Percentiles rank a stretch among this genome's conserved stretches.
Conservation (phyloP, 2,113 vertebrate genomes). For the Heterotilapia buettikoferi region DNA sequence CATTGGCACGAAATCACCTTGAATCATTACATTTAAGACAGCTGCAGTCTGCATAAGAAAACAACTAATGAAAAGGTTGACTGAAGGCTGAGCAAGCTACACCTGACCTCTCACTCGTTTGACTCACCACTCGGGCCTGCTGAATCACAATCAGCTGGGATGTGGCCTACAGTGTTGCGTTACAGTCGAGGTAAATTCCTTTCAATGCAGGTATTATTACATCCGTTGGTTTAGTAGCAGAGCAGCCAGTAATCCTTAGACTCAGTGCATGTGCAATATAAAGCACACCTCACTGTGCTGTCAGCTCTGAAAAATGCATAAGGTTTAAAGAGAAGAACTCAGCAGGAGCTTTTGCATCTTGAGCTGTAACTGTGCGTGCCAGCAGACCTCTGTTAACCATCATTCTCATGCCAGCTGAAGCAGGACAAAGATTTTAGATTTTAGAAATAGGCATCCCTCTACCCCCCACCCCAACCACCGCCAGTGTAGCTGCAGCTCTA, state of each 20-base stretch:
- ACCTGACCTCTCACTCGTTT: not conserved
- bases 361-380: not conserved
- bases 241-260: not conserved
- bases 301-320: not conserved
- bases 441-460: not conserved
- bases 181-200: not conserved
- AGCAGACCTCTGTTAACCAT: not conserved
- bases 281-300: not conserved
- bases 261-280: not conserved
- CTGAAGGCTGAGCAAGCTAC: not conserved
- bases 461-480: not conserved
- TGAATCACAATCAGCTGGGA: not conserved
- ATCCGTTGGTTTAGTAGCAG: not conserved
- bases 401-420: not conserved
- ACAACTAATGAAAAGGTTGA: not conserved
- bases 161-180: not conserved
- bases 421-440: constrained; percentile 16
- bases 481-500: not conserved
- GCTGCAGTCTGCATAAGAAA: not conserved
- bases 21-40: not conserved
- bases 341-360: not conserved
- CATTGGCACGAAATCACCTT: constrained; percentile 18
- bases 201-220: not conserved
- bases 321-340: not conserved
- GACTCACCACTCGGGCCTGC: not conserved